Conservation (phyloP, 2,888 invertebrate genomes). For the Morinoia aosen region DNA sequence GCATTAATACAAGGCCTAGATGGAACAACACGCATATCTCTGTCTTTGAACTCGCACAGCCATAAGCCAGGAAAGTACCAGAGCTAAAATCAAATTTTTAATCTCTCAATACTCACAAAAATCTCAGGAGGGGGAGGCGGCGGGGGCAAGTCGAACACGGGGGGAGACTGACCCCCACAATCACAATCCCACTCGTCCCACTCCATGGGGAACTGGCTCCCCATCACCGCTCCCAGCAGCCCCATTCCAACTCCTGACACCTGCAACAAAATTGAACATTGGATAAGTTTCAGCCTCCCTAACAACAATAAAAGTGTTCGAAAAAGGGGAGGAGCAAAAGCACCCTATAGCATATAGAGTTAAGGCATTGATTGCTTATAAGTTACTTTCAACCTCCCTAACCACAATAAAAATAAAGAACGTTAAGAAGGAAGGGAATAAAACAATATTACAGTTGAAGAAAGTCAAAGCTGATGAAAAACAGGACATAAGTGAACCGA, state of each 20-base stretch:
- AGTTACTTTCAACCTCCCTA: no score
- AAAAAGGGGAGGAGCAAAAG: no score
- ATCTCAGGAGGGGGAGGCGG: conserved; percentile 29
- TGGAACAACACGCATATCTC: not conserved
- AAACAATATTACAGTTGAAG: no score
- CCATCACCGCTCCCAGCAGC: conserved; percentile 49
- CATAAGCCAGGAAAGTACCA: not conserved
- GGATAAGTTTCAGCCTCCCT: not conserved
- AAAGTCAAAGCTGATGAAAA: no score
- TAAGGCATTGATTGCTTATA: no score
- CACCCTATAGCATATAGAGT: not conserved
- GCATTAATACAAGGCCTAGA: not conserved
- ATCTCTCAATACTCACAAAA: conserved; percentile 19
- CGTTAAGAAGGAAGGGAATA: no score
- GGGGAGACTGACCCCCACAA: conserved; percentile 42
- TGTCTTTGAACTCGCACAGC: not conserved
- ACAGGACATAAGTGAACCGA: not conserved
- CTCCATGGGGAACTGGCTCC: conserved; percentile 43
- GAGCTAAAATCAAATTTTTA: not conserved
- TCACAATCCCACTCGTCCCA: conserved; percentile 48
- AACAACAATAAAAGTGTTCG: no score
- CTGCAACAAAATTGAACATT: not conserved
- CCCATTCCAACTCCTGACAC: conserved; percentile 45
- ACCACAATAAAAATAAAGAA: no score
- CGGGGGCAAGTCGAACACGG: conserved; percentile 32